A percentile compares a stretch with the other conserved stretches of the same genome.
Evolutionary conservation across 2,113 vertebrate genomes (phyloP).

Genomic region (Scortum barcoo): DNA sequence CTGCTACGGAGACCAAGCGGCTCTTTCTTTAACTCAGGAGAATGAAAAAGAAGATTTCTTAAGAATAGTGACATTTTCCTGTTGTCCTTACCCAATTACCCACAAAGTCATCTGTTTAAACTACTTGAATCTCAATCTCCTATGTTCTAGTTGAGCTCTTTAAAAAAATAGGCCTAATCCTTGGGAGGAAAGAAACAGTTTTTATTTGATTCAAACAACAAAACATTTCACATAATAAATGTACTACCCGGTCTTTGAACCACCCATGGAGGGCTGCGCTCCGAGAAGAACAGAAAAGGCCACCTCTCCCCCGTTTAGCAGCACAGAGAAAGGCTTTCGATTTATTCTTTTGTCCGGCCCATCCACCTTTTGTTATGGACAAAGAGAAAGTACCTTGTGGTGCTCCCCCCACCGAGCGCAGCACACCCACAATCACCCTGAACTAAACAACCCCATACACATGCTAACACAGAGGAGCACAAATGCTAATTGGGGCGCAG

Average conservation of each 20-base stretch:
- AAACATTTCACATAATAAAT: neutral
- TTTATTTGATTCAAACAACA: neutral
- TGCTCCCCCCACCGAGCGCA: slow-evolving; percentile 39
- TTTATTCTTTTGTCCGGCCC: slow-evolving; percentile 43
- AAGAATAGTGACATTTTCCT: neutral
- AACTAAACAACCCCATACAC: slow-evolving; percentile 38
- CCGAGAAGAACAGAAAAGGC: slow-evolving; percentile 2
- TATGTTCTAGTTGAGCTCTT: neutral
- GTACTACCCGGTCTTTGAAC: neutral
- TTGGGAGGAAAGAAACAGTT: neutral
- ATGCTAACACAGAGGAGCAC: slow-evolving; percentile 53
- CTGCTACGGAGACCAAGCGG: neutral
- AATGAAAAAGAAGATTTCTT: neutral
- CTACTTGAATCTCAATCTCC: neutral
- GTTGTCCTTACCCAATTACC: neutral
- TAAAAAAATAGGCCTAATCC: too few species aligned
- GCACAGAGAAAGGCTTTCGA: slow-evolving; percentile 26
- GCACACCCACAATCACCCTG: slow-evolving; percentile 15
- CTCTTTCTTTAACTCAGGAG: neutral
- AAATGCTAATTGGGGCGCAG: slow-evolving; percentile 50
- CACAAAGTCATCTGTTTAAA: neutral
- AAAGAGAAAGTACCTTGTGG: slow-evolving; percentile 36
- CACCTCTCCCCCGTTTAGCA: slow-evolving; percentile 4
- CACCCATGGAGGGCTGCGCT: slow-evolving; percentile 5
- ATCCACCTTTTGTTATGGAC: slow-evolving; percentile 63